Evolutionary conservation across 2,888 invertebrate species (phyloP), one percentile per base, ranked within the genome.

Genomic region (Caenorhabditis sp.): DNA sequence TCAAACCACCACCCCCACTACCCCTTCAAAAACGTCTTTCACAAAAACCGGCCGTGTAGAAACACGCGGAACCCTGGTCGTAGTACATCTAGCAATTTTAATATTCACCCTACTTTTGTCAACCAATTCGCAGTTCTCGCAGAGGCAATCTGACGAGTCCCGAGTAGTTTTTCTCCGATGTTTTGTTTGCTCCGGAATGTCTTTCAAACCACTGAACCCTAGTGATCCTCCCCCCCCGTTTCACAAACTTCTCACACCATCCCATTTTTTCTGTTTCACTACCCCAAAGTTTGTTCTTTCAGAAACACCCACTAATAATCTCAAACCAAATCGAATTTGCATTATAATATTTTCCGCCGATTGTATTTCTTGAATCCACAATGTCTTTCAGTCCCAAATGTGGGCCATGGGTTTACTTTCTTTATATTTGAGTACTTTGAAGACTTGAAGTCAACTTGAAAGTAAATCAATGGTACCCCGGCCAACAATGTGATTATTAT

Each of bases 71-170:
- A 53, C 50, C 53, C 43, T 37, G 70, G 70, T 61, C 53, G 70
- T 70, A 70, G 70, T 59, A 43, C 59, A 43, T 30, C 70, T 70
- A 70, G 70, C 70, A 52, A 58, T 70, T 70, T 8, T 27, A 22
- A 39, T 30, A 32, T 46, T 32, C 20, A 15, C 13, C 37, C 37
- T 26, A 6, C n/a, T n/a, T n/a, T n/a, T n/a, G n/a, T n/a, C n/a
- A n/a, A n/a, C 26, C n/a, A n/a, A n/a, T n/a, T n/a, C n/a, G n/a
- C n/a, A n/a, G n/a, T n/a, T n/a, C n/a, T n/a, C n/a, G n/a, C n/a
- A n/a, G n/a, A n/a, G n/a, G n/a, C n/a, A n/a, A n/a, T n/a, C n/a
- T n/a, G n/a, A n/a, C n/a, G n/a, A n/a, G n/a, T 8, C 24, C 32
- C 70, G 70, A 59, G 11, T 70, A 70, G 70, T 59, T 26, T 7